Percentiles rank a stretch among this genome's conserved stretches.
These are phyloP conservation scores for Fulmarus glacialis DNA, from an alignment of 2,113 vertebrate genomes.

Conservation along the genomic window DNA sequence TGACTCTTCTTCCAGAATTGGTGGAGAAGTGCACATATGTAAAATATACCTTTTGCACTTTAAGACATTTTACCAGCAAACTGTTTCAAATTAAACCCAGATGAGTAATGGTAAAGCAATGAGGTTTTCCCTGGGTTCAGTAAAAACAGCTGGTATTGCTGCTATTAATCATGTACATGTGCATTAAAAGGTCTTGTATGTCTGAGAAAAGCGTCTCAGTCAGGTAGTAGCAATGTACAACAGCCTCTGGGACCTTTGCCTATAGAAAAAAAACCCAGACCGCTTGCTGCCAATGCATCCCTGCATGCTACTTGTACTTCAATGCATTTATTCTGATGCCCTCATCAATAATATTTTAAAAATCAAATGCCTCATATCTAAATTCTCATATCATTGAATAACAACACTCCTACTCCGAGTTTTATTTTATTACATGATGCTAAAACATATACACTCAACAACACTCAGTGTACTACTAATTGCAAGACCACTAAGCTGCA, in stretches of 20 bases:
- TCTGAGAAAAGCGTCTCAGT: slow-evolving; percentile 12
- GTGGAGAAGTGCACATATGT: neutral
- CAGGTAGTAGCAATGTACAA: slow-evolving; percentile 31
- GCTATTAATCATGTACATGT: slow-evolving; percentile 16
- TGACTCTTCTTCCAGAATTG: neutral
- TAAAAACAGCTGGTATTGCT: slow-evolving; percentile 38
- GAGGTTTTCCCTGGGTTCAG: neutral
- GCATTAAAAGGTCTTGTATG: neutral
- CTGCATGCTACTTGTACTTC: neutral
- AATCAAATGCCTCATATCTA: neutral
- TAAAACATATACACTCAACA: neutral
- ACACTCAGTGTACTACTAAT: neutral
- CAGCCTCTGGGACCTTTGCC: neutral
- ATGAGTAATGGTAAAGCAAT: slow-evolving; percentile 35
- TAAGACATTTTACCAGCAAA: slow-evolving; percentile 19
- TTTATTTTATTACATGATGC: neutral
- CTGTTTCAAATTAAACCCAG: slow-evolving; percentile 45
- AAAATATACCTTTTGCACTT: slow-evolving; percentile 45
- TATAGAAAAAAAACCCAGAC: neutral
- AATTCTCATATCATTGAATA: neutral
- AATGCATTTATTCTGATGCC: neutral
- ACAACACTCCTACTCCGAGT: neutral
- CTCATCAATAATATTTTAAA: neutral
- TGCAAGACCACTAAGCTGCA: neutral
- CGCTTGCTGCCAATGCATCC: neutral